Percentiles rank a stretch among this genome's conserved stretches.
These are phyloP conservation scores for Lathronympha strigana DNA, from an alignment of 2,888 invertebrate genomes.

Conservation along the genomic window DNA sequence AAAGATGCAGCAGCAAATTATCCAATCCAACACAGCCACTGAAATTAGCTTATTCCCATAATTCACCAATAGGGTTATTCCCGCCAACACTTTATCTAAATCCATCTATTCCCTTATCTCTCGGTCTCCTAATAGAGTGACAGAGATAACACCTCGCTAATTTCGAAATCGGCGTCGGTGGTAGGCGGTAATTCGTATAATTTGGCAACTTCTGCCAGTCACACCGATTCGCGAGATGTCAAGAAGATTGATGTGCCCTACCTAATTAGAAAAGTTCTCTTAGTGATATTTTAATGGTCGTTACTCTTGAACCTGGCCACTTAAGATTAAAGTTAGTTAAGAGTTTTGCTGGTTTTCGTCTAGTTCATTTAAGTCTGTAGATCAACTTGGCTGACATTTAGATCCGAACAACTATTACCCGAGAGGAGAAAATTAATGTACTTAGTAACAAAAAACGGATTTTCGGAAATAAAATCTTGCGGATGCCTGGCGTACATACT, in stretches of 20 bases:
- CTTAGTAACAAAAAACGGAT: no score
- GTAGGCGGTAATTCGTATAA: constrained; percentile 59
- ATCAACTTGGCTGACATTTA: not conserved
- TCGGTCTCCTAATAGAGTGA: not conserved
- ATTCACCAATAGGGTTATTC: not conserved
- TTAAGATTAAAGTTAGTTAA: constrained; percentile 32
- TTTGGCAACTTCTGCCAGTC: constrained; percentile 70
- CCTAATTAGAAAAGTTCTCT: constrained; percentile 79
- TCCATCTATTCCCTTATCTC: not conserved
- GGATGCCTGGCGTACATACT: no score
- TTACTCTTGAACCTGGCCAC: constrained; percentile 41
- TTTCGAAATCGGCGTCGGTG: not conserved
- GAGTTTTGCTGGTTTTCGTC: not conserved
- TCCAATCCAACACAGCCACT: not conserved
- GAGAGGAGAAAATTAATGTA: no score
- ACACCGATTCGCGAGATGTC: constrained; percentile 65
- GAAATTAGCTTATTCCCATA: not conserved
- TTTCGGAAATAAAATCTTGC: no score
- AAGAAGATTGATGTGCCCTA: constrained; percentile 73
- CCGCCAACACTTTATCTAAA: not conserved
- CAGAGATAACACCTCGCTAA: not conserved
- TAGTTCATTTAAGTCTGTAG: not conserved
- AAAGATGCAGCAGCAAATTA: not conserved
- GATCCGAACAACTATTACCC: no score
- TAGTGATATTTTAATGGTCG: constrained; percentile 70